Percentiles rank a stretch among this genome's conserved stretches.
Evolutionary conservation across 23 tunicate genomes (phyloP).

Genomic region (Halocynthia aurantium): DNA sequence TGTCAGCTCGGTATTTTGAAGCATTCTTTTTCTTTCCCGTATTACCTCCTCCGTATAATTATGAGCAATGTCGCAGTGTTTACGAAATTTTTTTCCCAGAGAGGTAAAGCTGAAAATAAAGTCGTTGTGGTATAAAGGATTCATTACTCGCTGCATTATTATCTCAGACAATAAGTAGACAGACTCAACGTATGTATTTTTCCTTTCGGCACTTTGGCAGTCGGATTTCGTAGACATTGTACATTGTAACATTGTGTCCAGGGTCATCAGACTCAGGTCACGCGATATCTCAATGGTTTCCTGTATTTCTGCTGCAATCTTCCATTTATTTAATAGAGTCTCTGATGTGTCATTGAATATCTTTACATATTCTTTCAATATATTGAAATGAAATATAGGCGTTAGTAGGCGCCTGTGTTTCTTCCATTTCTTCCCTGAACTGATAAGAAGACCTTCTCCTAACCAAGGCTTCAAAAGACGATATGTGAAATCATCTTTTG

Average conservation of each 20-base stretch:
- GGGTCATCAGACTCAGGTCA: constrained; percentile 46
- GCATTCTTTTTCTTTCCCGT: not conserved
- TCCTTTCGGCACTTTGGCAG: constrained; percentile 34
- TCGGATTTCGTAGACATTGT: constrained; percentile 54
- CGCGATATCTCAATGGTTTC: constrained; percentile 48
- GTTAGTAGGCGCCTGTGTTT: constrained; percentile 57
- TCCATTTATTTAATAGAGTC: no score
- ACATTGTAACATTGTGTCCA: constrained; percentile 71
- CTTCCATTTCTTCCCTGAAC: constrained; percentile 68
- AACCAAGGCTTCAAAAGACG: constrained; percentile 67
- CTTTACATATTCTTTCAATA: constrained; percentile 31
- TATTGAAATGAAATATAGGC: constrained; percentile 62
- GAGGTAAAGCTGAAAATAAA: constrained; percentile 61
- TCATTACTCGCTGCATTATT: constrained; percentile 57
- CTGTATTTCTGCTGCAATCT: no score
- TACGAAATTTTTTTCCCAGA: constrained; percentile 56
- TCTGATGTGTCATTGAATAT: not conserved
- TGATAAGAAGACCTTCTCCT: constrained; percentile 76
- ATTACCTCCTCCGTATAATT: constrained; percentile 44
- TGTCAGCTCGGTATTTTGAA: not conserved
- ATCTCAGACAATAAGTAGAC: constrained; percentile 44
- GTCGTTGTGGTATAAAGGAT: constrained; percentile 65
- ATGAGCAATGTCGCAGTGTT: constrained; percentile 47
- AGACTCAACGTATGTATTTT: constrained; percentile 38
- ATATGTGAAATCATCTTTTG: constrained; percentile 62